Conservation (phyloP, 2,888 invertebrate genomes). For the Sinohyriopsis cumingii region DNA sequence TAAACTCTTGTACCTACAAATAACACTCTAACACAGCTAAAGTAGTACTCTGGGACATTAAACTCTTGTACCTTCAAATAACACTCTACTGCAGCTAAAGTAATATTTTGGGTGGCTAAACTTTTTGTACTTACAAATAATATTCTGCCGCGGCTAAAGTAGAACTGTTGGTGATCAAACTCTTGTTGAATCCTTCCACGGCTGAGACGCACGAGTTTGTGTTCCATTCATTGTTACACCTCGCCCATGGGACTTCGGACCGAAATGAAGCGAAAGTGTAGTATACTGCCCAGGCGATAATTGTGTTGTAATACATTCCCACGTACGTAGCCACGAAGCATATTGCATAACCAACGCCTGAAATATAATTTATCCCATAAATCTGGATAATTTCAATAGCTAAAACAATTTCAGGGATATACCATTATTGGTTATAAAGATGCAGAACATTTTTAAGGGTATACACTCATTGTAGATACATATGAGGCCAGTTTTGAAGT, state of each 20-base stretch:
- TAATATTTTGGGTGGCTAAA: no score
- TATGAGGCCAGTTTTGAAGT: no score
- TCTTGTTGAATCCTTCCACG: conserved; percentile 34
- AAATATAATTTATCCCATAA: conserved; percentile 34
- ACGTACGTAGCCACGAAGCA: conserved; percentile 83
- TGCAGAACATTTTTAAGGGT: no score
- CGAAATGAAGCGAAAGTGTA: conserved; percentile 69
- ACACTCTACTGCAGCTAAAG: no score
- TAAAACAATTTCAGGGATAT: no score
- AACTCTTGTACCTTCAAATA: no score
- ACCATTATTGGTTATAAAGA: no score
- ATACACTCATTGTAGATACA: no score
- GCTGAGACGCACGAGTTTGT: conserved; percentile 76
- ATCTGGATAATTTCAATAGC: no score
- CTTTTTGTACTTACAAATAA: conserved; percentile 50
- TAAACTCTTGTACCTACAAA: no score
- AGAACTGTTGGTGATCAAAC: conserved; percentile 44
- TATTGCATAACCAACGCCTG: conserved; percentile 95
- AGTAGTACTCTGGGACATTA: no score
- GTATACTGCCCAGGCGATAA: conserved; percentile 89
- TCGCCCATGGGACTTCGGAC: conserved; percentile 69
- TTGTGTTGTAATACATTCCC: conserved; percentile 94
- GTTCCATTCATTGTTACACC: conserved; percentile 71
- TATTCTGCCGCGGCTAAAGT: conserved; percentile 61
- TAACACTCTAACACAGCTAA: no score